Conservation (phyloP, 2,113 vertebrate species). For the Thermophis baileyi region DNA sequence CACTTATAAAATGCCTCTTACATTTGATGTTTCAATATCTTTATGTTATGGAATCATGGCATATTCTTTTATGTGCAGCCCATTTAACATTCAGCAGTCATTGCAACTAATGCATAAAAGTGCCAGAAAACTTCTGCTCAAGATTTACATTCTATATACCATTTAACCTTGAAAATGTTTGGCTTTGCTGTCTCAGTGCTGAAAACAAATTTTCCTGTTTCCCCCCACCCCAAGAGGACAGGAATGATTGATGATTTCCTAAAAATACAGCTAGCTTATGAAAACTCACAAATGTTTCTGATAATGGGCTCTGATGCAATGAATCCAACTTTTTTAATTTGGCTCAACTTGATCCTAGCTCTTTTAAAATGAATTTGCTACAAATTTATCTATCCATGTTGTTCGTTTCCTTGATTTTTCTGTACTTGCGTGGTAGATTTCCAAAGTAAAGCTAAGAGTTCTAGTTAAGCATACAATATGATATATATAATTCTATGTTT, state of each 20-base stretch:
- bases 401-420: neutral
- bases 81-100: neutral
- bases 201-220: neutral
- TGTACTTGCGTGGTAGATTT: neutral
- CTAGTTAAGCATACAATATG: neutral
- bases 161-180: neutral
- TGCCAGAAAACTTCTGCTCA: neutral
- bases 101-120: neutral
- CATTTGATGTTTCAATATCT: neutral
- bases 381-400: neutral
- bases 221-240: neutral
- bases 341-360: neutral
- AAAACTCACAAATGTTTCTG: neutral
- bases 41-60: neutral
- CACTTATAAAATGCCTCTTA: neutral
- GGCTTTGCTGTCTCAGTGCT: neutral
- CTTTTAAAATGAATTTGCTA: neutral
- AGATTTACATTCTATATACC: neutral
- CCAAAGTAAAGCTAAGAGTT: neutral
- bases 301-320: neutral
- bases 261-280: neutral
- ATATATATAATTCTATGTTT: neutral
- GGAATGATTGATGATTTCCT: neutral
- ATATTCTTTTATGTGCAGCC: neutral
- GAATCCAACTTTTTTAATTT: neutral